Percentiles rank a stretch among this genome's conserved stretches.
Evolutionary conservation across 2,888 invertebrate genomes (phyloP).

Genomic region (Xanthia togata): DNA sequence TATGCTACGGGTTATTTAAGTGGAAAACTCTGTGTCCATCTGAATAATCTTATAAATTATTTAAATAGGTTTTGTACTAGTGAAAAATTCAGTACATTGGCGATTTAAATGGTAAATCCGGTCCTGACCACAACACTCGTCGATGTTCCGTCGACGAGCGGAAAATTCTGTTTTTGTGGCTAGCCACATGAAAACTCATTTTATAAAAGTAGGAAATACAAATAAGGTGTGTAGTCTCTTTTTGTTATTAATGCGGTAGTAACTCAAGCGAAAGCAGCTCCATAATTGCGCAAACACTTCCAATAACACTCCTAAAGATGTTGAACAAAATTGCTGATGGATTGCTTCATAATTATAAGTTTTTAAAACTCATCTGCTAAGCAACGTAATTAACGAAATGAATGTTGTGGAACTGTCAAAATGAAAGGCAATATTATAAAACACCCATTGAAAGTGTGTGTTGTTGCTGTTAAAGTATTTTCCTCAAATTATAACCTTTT

Average conservation of each 20-base stretch:
- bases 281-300: not conserved
- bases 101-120: not conserved
- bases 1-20: not conserved
- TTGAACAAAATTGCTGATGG: not conserved
- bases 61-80: not conserved
- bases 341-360: not conserved
- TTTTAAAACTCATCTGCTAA: not conserved
- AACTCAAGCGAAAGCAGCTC: too few species aligned
- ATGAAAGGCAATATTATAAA: not conserved
- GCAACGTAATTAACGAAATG: not conserved
- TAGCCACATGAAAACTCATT: not conserved
- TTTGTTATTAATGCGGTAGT: not conserved
- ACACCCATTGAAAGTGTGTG: not conserved
- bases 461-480: not conserved
- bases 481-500: not conserved
- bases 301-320: not conserved
- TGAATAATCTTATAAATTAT: not conserved
- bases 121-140: not conserved
- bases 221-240: not conserved
- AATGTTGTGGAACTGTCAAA: not conserved
- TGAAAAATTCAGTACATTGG: not conserved
- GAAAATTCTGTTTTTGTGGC: not conserved
- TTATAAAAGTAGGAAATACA: not conserved
- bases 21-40: not conserved
- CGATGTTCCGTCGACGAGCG: not conserved